phyloP scores from a whole-genome alignment of 2,797 vertebrate genomes.

The Muscicapa striata region DNA sequence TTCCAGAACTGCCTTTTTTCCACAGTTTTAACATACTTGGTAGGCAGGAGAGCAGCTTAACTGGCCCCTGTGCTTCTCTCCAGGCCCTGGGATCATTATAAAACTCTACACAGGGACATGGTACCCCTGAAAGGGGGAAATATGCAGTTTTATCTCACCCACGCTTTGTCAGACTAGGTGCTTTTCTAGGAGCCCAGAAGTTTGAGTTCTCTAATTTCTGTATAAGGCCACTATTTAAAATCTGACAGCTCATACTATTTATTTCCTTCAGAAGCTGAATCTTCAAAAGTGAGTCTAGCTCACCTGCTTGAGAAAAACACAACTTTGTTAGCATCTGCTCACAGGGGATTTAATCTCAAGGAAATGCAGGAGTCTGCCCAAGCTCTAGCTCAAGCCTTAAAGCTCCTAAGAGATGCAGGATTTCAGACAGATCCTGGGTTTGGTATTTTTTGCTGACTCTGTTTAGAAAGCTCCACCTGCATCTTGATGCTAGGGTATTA shows the following conservation, averaged over 20 bases:
- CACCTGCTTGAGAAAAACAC: neutral
- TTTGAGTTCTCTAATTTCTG: neutral
- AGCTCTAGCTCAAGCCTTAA: neutral
- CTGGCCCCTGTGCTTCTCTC: neutral
- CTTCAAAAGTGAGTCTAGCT: neutral
- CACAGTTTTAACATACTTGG: neutral
- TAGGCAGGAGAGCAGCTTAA: neutral
- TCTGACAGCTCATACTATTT: neutral
- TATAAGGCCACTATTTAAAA: neutral
- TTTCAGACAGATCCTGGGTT: neutral
- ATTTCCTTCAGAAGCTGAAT: neutral
- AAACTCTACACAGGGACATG: neutral
- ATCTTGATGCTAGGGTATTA: neutral
- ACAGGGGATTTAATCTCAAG: neutral
- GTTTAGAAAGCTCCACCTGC: neutral
- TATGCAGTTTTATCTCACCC: neutral
- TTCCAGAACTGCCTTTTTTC: neutral
- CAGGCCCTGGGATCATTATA: neutral
- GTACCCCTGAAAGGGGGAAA: neutral
- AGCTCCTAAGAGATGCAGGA: neutral
- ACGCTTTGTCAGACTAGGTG: neutral
- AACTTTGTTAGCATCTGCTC: neutral
- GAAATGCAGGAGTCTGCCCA: neutral
- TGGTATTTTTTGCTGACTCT: neutral
- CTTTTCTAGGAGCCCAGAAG: neutral